phyloP scores from a whole-genome alignment of 2,113 vertebrate genomes.

The Caloenas nicobarica region DNA sequence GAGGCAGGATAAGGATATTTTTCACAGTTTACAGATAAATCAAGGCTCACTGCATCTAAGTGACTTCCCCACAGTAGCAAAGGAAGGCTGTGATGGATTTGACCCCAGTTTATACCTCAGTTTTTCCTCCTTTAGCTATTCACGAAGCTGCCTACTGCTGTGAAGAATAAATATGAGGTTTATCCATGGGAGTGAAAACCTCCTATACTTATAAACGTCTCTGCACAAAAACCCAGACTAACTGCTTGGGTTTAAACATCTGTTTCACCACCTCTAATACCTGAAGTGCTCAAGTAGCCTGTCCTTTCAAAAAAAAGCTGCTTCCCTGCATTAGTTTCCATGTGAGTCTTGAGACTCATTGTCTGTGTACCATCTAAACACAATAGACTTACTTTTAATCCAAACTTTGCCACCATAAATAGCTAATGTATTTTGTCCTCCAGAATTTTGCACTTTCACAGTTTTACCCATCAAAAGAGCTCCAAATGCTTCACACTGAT shows the following conservation, averaged over 20 bases:
- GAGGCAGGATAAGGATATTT: neutral
- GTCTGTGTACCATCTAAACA: neutral
- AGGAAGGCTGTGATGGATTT: neutral
- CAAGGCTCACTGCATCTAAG: neutral
- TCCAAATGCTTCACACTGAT: neutral
- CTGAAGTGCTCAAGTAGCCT: neutral
- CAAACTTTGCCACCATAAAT: neutral
- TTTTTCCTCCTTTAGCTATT: neutral
- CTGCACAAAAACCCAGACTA: neutral
- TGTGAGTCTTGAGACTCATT: neutral
- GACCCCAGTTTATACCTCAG: neutral
- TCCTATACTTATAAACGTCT: neutral
- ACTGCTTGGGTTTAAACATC: neutral
- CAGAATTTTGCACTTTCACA: neutral
- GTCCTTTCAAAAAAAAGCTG: neutral
- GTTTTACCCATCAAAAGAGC: neutral
- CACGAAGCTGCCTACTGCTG: neutral
- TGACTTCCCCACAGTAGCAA: neutral
- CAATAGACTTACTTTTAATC: neutral
- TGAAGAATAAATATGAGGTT: neutral
- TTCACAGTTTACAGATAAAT: neutral
- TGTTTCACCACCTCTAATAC: neutral
- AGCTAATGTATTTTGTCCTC: neutral
- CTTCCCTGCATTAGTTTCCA: neutral
- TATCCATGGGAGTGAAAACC: neutral